phyloP scores from a whole-genome alignment of 2,888 invertebrate genomes.

The Ethmia dodecea region DNA sequence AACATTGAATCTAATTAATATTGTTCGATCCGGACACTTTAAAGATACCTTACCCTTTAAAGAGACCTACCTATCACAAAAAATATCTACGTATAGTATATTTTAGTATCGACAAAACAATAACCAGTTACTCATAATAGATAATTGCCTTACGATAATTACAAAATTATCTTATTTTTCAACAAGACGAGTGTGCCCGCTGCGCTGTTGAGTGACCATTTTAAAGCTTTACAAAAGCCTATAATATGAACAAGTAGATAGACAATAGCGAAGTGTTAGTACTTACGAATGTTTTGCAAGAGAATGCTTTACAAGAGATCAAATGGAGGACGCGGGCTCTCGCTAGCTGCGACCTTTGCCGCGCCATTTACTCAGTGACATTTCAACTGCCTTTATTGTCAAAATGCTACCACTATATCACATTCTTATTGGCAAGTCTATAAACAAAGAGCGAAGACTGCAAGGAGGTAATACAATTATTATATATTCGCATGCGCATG shows the following conservation, averaged over 20 bases:
- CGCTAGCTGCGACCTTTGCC: slow-evolving; percentile 35
- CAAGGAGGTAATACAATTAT: slow-evolving; percentile 18
- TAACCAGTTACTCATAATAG: slow-evolving; percentile 19
- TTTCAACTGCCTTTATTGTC: slow-evolving; percentile 27
- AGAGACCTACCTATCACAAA: too few species aligned
- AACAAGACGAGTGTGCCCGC: slow-evolving; percentile 20
- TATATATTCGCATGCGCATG: slow-evolving; percentile 19
- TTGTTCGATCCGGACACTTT: too few species aligned
- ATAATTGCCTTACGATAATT: too few species aligned
- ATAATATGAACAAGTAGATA: slow-evolving; percentile 21
- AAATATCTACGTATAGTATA: too few species aligned
- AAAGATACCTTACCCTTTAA: too few species aligned
- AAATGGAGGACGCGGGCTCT: slow-evolving; percentile 27
- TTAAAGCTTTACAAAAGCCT: slow-evolving; percentile 21
- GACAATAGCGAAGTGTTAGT: slow-evolving; percentile 24
- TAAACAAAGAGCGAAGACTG: slow-evolving; percentile 20
- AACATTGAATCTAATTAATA: too few species aligned
- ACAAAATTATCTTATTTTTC: too few species aligned
- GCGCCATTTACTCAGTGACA: slow-evolving; percentile 28
- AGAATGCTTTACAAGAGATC: slow-evolving; percentile 24
- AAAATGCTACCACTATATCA: slow-evolving; percentile 21
- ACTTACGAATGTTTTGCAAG: slow-evolving; percentile 29
- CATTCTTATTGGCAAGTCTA: slow-evolving; percentile 8
- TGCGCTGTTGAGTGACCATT: slow-evolving; percentile 16
- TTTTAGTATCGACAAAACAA: slow-evolving; percentile 17